These are phyloP conservation scores for Leucophenga montana DNA, from an alignment of 2,888 invertebrate genomes.

Conservation along the genomic window DNA sequence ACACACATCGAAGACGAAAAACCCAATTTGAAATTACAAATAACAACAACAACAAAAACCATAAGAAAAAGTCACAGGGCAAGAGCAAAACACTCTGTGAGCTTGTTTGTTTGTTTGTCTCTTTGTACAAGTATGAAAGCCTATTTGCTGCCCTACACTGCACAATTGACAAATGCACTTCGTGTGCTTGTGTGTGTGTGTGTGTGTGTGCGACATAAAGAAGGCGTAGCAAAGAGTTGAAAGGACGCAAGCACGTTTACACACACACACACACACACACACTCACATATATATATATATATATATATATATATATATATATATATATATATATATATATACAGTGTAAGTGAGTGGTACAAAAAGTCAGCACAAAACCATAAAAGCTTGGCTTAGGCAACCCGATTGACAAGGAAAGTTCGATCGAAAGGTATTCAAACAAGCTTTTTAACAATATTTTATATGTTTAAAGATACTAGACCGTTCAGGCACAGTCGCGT, in stretches of 20 bases:
- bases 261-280: background rate
- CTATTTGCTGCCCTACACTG: background rate
- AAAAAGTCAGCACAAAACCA: too few relatives aligned
- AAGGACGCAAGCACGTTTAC: background rate
- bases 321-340: too few relatives aligned
- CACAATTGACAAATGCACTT: background rate
- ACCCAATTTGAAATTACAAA: constrained; percentile 19
- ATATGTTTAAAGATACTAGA: too few relatives aligned
- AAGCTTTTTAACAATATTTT: too few relatives aligned
- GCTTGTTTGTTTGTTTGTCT: background rate
- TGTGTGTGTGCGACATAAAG: background rate
- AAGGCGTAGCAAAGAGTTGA: background rate
- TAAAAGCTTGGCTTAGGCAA: too few relatives aligned
- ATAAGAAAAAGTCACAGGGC: background rate
- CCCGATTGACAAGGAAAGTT: too few relatives aligned
- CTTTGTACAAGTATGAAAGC: background rate
- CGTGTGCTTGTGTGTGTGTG: background rate
- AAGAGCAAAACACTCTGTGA: background rate
- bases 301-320: too few relatives aligned
- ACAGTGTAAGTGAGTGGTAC: too few relatives aligned
- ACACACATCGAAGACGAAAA: background rate
- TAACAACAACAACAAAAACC: constrained; percentile 6
- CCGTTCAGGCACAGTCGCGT: too few relatives aligned
- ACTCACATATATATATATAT: background rate
- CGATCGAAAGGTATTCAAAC: too few relatives aligned